A percentile compares a stretch with the other conserved stretches of the same genome.
Conservation (phyloP, 2,888 invertebrate genomes). For the Chymomyza fuscimana region DNA sequence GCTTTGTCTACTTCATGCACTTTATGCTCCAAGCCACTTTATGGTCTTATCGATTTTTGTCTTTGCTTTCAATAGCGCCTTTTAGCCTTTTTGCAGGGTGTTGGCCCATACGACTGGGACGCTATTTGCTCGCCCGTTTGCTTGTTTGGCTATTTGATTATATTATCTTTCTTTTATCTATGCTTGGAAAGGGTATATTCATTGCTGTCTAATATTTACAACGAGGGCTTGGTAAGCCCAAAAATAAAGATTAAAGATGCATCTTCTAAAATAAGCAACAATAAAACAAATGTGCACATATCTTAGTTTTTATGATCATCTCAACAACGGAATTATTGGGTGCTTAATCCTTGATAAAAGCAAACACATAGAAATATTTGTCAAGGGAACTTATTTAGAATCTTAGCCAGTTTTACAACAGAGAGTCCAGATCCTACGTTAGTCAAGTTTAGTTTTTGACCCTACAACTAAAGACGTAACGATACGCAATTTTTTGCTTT, state of each 20-base stretch:
- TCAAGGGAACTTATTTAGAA: no score
- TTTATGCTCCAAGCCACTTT: conserved; percentile 64
- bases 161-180: conserved; percentile 1
- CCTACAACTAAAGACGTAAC: no score
- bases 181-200: not conserved
- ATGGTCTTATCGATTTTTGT: conserved; percentile 63
- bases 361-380: no score
- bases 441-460: no score
- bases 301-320: not conserved
- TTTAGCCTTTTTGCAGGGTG: conserved; percentile 44
- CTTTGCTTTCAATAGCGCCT: conserved; percentile 58
- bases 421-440: no score
- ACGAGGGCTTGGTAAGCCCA: not conserved
- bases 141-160: conserved; percentile 32
- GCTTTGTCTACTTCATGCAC: conserved; percentile 40
- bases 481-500: no score
- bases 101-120: not conserved
- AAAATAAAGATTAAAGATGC: not conserved
- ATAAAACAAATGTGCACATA: not conserved
- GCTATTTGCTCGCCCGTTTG: conserved; percentile 30
- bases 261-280: not conserved
- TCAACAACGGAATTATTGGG: not conserved
- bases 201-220: not conserved
- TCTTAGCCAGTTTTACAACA: no score
- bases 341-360: no score